Base-by-base conservation (phyloP, 2,113 vertebrate species). In the Austrofundulus limnaeus region DNA sequence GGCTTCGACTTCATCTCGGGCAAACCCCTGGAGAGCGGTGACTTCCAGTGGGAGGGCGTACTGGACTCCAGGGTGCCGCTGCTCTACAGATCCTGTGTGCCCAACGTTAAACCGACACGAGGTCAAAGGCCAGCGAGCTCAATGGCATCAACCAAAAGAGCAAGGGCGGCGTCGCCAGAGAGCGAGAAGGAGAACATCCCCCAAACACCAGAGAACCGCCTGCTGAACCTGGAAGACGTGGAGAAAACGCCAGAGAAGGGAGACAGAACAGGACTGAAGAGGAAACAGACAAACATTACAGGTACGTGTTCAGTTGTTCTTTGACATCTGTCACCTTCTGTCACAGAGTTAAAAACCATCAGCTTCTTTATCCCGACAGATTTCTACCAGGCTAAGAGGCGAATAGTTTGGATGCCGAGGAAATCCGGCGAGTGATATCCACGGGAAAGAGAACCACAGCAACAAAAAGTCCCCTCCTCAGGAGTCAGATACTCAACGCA, bases 251-350 rank as follows among this genome's bases (percentile, higher is more conserved):
- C 78, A 0, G 69, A 71, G 53, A 86, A 41, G 31, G 20, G 14
- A 8, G 72, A 78, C 63, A 75, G 13, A 0, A 17, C 12, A 0
- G 72, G 24, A 1, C 17, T 90, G 31, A 98, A 96, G 67, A 93
- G 95, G 75, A 92, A 94, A 60, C 96, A 98, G 90, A 93, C 90
- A 12, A 94, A 92, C 51, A 91, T 98, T 52, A 98, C 94, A 92
- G 97, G 96, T 98, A 67, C 9, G 25, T 39, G n/a, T 20, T 48
- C 1, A 31, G 8, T 9, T 28, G 34, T 9, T 11, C 0, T 1
- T 42, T 11, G 4, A 51, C 4, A 31, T 53, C 47, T 53, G 1
- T 34, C 6, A 38, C 34, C 31, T 61, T 24, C 16, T 28, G 25
- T 28, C 56, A 12, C 5, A 6, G 17, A 53, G 38, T 51, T 85